Conservation (phyloP, 2,888 invertebrate genomes). For the Hyposoter didymator region DNA sequence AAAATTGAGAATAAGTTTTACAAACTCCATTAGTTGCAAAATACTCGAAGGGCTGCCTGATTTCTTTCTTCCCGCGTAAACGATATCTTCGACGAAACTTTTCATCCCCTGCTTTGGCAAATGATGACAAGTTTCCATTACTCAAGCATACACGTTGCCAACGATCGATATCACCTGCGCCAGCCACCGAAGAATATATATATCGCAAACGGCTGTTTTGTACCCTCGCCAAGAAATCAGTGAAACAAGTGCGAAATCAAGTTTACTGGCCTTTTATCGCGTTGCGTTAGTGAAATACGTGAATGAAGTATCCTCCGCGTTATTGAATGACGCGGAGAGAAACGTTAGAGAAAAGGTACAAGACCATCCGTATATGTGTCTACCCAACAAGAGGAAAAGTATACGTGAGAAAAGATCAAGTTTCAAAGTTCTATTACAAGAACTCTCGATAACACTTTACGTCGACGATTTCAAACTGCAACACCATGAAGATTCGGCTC, state of each 20-base stretch:
- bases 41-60: neutral
- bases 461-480: conserved; percentile 18
- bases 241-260: conserved; percentile 17
- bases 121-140: conserved; percentile 1
- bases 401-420: conserved; percentile 20
- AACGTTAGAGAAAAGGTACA: neutral
- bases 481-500: conserved; percentile 14
- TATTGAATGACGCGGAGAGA: conserved; percentile 29
- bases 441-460: conserved; percentile 23
- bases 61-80: neutral
- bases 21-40: neutral
- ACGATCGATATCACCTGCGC: neutral
- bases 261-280: conserved; percentile 28
- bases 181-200: neutral
- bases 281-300: conserved; percentile 10
- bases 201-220: conserved; percentile 12
- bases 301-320: conserved; percentile 32
- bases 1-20: neutral
- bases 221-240: conserved; percentile 32
- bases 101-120: neutral
- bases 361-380: neutral
- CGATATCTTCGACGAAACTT: neutral
- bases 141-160: neutral
- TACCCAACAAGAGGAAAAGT: conserved; percentile 6
- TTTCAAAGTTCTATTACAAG: conserved; percentile 28